Evolutionary conservation across 2,888 invertebrate genomes (phyloP).

Genomic region (Lymantria monacha): DNA sequence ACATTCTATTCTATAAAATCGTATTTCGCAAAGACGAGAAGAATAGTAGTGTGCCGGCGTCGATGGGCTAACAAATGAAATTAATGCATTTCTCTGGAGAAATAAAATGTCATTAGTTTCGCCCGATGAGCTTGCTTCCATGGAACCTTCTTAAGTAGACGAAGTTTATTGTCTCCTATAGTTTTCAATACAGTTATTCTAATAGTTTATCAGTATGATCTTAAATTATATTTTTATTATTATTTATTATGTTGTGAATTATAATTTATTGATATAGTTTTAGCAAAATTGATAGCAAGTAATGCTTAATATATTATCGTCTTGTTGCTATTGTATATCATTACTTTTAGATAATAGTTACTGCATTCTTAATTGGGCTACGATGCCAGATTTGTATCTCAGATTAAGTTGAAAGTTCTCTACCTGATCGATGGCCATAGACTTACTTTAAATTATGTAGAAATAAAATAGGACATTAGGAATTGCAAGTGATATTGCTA

Average conservation of each 20-base stretch:
- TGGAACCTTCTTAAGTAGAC: slow-evolving; percentile 50
- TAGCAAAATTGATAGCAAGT: not conserved
- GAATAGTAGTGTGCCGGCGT: slow-evolving; percentile 59
- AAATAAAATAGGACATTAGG: too few relatives aligned
- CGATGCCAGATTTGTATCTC: too few relatives aligned
- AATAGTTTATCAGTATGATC: slow-evolving; percentile 12
- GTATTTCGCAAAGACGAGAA: slow-evolving; percentile 52
- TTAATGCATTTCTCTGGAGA: slow-evolving; percentile 79
- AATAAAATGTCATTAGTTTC: slow-evolving; percentile 79
- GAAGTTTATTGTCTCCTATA: slow-evolving; percentile 50
- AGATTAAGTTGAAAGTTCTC: too few relatives aligned
- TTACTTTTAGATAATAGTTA: too few relatives aligned
- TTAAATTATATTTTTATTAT: slow-evolving; percentile 11
- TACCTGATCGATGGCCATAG: too few relatives aligned
- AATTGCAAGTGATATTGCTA: too few relatives aligned
- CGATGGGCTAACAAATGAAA: slow-evolving; percentile 78
- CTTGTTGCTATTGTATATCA: too few relatives aligned
- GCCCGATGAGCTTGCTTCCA: slow-evolving; percentile 65
- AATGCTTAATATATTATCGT: too few relatives aligned
- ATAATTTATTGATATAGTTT: not conserved
- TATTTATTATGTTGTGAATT: not conserved
- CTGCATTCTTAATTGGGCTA: too few relatives aligned
- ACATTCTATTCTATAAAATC: slow-evolving; percentile 45
- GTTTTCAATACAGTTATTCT: slow-evolving; percentile 23
- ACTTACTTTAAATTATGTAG: too few relatives aligned